phyloP scores from a whole-genome alignment of 2,888 invertebrate genomes.

The Oegoconia quadripuncta region DNA sequence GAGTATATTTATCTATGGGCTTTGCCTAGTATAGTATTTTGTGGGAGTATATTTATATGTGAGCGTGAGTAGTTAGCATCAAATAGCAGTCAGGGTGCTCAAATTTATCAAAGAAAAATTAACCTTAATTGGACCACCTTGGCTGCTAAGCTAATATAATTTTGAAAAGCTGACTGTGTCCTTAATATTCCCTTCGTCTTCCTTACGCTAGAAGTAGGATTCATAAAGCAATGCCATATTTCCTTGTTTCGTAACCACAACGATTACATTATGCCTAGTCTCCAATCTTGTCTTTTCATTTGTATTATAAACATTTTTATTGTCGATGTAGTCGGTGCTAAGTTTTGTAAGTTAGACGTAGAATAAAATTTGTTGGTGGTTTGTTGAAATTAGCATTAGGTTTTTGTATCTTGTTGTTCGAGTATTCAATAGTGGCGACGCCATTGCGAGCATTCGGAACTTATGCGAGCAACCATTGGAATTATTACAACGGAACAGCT shows the following conservation, averaged over 20 bases:
- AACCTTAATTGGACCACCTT: background rate
- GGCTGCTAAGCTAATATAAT: background rate
- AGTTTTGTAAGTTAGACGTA: slow-evolving; percentile 35
- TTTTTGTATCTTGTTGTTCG: slow-evolving; percentile 36
- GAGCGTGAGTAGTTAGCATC: too few species aligned
- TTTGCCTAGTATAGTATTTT: too few species aligned
- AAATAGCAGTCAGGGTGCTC: background rate
- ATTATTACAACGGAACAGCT: background rate
- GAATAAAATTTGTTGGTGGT: slow-evolving; percentile 14
- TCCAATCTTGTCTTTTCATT: slow-evolving; percentile 43
- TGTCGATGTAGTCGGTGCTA: slow-evolving; percentile 57
- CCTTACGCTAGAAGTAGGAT: background rate
- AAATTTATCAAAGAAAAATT: background rate
- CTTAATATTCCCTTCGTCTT: background rate
- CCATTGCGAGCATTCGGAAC: background rate
- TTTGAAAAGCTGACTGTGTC: background rate
- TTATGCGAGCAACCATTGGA: background rate
- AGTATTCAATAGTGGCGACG: slow-evolving; percentile 14
- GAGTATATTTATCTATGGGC: too few species aligned
- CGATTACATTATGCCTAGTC: slow-evolving; percentile 57
- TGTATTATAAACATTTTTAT: slow-evolving; percentile 25
- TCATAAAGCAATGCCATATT: slow-evolving; percentile 36
- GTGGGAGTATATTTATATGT: too few species aligned
- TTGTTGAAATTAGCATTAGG: background rate
- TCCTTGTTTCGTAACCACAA: slow-evolving; percentile 40